Evolutionary conservation across 1,140 invertebrate genomes (phyloP).

Genomic region (Drosophila simulans): DNA sequence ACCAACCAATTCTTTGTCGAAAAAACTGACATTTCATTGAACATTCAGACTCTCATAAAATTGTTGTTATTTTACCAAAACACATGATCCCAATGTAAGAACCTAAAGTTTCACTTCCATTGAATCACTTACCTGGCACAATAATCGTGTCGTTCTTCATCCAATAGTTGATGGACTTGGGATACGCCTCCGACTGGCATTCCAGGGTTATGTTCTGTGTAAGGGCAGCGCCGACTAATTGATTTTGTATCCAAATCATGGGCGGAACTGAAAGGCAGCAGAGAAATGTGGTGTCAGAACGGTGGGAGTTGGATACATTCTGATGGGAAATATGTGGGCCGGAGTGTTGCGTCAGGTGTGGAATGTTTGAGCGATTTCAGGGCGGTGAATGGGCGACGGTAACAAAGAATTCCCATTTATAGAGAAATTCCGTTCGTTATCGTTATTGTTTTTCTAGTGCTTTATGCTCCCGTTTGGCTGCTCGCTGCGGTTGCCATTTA

Average conservation of each 20-base stretch:
- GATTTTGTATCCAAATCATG: conserved; percentile 94
- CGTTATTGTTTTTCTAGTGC: conserved; percentile 45
- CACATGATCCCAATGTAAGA: too few species aligned
- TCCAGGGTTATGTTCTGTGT: conserved; percentile 90
- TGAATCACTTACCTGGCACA: conserved; percentile 88
- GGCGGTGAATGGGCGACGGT: conserved; percentile 13
- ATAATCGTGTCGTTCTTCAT: conserved; percentile 92
- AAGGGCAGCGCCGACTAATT: conserved; percentile 91
- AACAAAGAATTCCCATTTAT: conserved; percentile 52
- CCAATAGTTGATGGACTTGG: conserved; percentile 95
- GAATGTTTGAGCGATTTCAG: conserved; percentile 54
- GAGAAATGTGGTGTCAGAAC: conserved; percentile 10
- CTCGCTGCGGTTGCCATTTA: conserved; percentile 62
- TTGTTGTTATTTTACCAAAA: background rate
- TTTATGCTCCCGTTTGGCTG: conserved; percentile 48
- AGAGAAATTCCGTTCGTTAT: conserved; percentile 62
- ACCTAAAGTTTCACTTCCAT: too few species aligned
- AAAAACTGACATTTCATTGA: too few species aligned
- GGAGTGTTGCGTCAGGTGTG: conserved; percentile 53
- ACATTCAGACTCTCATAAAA: background rate
- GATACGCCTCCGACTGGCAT: conserved; percentile 94
- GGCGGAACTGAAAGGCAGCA: conserved; percentile 89
- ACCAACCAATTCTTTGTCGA: too few species aligned
- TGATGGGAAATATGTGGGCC: conserved; percentile 20
- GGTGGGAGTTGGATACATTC: background rate